Percentiles rank a stretch among this genome's conserved stretches.
Conservation (phyloP, 92 coral and sea anemone species). For the Porites rus region DNA sequence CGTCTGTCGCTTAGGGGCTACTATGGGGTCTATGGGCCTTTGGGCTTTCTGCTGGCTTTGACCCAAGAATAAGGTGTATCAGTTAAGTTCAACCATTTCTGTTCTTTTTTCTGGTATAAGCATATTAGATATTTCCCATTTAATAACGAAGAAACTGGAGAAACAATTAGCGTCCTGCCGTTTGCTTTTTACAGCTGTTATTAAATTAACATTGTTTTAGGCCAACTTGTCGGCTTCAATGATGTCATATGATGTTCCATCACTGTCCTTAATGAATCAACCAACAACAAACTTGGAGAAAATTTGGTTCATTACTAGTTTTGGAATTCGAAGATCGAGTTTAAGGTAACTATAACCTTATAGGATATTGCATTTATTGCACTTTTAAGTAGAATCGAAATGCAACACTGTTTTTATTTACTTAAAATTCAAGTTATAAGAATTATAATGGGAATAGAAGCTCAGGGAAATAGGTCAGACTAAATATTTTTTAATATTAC, state of each 20-base stretch:
- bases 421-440: no score
- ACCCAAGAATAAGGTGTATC: no score
- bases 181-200: not conserved
- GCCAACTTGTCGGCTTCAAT: not conserved
- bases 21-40: no score
- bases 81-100: no score
- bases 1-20: no score
- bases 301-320: constrained; percentile 82
- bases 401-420: no score
- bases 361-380: not conserved
- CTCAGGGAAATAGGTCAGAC: no score
- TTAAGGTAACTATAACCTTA: constrained; percentile 59
- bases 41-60: no score
- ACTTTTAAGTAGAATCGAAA: not conserved
- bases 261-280: constrained; percentile 57
- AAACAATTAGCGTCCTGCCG: not conserved
- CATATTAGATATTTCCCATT: no score
- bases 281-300: constrained; percentile 82
- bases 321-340: constrained; percentile 78
- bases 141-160: not conserved
- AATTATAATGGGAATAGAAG: no score
- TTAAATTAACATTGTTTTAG: not conserved
- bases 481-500: no score
- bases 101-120: no score
- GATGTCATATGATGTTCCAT: constrained; percentile 50